Percentiles rank a stretch among this genome's conserved stretches.
These are phyloP conservation scores for Pseudopleuronectes americanus DNA, from an alignment of 2,797 vertebrate species.

Conservation along the genomic window DNA sequence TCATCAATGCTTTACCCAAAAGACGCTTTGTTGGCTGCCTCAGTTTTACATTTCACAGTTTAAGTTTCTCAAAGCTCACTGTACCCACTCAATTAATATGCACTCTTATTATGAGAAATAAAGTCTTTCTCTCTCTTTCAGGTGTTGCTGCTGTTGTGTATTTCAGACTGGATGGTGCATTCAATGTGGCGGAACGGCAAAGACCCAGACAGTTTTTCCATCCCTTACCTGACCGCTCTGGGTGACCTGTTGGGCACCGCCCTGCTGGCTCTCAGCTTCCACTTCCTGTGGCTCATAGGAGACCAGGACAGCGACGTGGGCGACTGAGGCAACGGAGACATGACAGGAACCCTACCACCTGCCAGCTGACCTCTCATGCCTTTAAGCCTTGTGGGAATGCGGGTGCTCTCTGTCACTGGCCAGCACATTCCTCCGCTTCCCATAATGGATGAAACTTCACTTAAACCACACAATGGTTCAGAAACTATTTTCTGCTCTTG, in stretches of 20 bases:
- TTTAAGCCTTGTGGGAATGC: conserved; percentile 35
- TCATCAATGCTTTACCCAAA: too few species aligned
- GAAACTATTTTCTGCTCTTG: conserved; percentile 43
- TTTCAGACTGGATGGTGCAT: conserved; percentile 98
- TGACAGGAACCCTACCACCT: background rate
- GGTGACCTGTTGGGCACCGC: conserved; percentile 96
- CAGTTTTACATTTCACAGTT: too few species aligned
- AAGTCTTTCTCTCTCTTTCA: conserved; percentile 56
- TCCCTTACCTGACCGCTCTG: conserved; percentile 95
- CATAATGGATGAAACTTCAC: conserved; percentile 19
- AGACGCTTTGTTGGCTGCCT: too few species aligned
- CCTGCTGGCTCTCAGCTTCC: conserved; percentile 92
- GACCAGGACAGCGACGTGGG: conserved; percentile 96
- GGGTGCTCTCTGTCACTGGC: conserved; percentile 8
- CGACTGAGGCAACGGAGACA: conserved; percentile 78
- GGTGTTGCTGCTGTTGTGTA: conserved; percentile 92
- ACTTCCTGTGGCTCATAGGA: conserved; percentile 96
- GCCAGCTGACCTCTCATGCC: conserved; percentile 1
- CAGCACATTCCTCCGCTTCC: conserved; percentile 48
- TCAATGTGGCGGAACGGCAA: conserved; percentile 97
- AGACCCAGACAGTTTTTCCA: conserved; percentile 97
- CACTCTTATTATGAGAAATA: background rate
- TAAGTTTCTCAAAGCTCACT: too few species aligned
- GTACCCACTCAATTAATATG: too few species aligned
- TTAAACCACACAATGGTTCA: conserved; percentile 31